Conservation (phyloP, 2,888 invertebrate species). For the Gymnoscelis rufifasciata region DNA sequence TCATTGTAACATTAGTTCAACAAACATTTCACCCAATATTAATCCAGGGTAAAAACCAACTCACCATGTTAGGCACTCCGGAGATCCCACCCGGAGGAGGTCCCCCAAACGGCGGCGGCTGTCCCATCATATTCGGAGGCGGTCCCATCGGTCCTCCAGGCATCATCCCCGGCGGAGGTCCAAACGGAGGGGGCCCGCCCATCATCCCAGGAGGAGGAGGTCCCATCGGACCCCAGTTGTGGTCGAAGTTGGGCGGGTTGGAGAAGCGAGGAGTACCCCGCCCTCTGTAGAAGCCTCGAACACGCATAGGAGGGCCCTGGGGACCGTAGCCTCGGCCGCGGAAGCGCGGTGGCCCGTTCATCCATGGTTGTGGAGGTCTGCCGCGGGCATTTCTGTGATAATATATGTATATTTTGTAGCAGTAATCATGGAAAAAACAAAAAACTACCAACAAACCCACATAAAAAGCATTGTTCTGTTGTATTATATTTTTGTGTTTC, state of each 20-base stretch:
- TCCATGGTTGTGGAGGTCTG: constrained; percentile 63
- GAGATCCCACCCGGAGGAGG: constrained; percentile 43
- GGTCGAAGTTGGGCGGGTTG: constrained; percentile 74
- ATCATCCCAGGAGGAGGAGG: constrained; percentile 78
- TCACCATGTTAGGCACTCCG: constrained; percentile 77
- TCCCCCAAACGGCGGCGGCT: constrained; percentile 73
- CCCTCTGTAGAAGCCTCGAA: constrained; percentile 74
- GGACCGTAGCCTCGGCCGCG: constrained; percentile 84
- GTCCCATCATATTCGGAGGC: constrained; percentile 79
- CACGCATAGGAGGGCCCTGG: constrained; percentile 77
- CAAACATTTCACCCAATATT: no score
- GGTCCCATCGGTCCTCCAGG: constrained; percentile 79
- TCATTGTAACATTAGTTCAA: no score
- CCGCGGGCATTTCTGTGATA: constrained; percentile 48
- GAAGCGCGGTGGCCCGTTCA: constrained; percentile 79
- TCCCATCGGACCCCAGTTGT: constrained; percentile 85
- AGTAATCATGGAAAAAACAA: no score
- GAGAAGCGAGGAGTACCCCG: constrained; percentile 72
- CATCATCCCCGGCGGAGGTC: constrained; percentile 77
- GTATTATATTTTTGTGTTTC: no score
- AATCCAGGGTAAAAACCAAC: not conserved
- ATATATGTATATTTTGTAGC: no score
- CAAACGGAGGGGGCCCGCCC: constrained; percentile 68
- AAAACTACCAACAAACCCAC: no score
- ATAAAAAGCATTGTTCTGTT: no score